Base-by-base conservation (phyloP, 2,797 vertebrate genomes). In the Premnoplex brunnescens region DNA sequence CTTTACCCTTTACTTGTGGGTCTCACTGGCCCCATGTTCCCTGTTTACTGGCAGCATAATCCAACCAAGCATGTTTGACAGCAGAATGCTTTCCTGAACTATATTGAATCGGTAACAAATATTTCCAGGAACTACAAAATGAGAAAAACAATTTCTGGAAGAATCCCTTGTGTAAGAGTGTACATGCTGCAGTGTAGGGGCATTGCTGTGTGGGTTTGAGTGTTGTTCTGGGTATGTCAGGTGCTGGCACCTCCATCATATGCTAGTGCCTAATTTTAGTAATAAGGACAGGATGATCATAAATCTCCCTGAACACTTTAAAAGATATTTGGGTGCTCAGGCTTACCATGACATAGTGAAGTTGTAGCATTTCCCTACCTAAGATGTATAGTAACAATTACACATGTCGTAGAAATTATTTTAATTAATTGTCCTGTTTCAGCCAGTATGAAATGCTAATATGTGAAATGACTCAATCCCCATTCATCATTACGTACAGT, bases 281-380 rank as follows among this genome's bases (percentile, higher is more conserved):
- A 88, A 71, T 10, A 54, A 78, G 22, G n/a, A 77, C 30, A 22
- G 59, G 37, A 51, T 56, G 15, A 27, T 72, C 43, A 24, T 86
- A 90, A 93, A 91, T 90, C 64, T 95, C 49, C 30, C n/a, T 44
- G 60, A 71, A 77, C 71, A 36, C 37, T 76, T 71, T 74, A 77
- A 68, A 90, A 83, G 60, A 10, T 27, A 54, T 89, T 80, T 88
- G 54, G 54, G 58, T 88, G 27, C 43, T 93, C 56, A 68, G 60
- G 26, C 37, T 77, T 60, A 32, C 16, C 37, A 2, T 67, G 78
- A 48, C 75, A 62, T 39, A 68, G 17, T 43, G 39, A 89, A 84
- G 43, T 15, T 78, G 75, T 51, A 36, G 37, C 43, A 48, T 64
- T 92, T 72, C 68, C 81, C 87, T 67, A 51, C 41, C 44, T 64